Evolutionary conservation across 2,888 invertebrate genomes (phyloP), one percentile per base, ranked within the genome.

Genomic region (Tipula helvola): DNA sequence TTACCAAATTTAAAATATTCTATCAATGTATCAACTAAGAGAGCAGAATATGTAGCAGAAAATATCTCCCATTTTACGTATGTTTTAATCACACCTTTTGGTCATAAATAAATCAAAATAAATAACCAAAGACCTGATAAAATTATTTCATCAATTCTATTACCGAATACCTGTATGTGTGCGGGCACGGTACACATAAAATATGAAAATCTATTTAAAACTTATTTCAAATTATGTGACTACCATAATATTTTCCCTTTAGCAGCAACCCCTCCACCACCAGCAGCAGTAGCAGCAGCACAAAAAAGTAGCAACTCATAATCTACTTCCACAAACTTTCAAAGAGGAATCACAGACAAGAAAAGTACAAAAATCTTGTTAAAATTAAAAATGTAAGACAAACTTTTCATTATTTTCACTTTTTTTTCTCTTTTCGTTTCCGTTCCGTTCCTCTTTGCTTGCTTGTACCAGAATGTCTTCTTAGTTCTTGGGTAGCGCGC

Each of bases 341-440:
- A 28, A 71, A 71, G 71, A 71, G 28, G 28, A 71, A 71, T 71
- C 71, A 71, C 71, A 71, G 71, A 28, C 28, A 71, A 71, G 71
- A 71, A 71, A 71, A 71, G 71, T 71, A 71, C 8, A 71, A 28
- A 71, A 71, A 71, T 71, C 71, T 71, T 71, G 71, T 71, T 71
- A 71, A 71, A 57, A 71, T 71, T 71, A 71, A 71, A 71, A 71
- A 71, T 71, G 71, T 71, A 71, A 71, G 71, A 71, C 71, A 71
- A 71, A 71, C 71, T 71, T 71, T 71, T 71, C 71, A 71, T 71
- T 71, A 71, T 71, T 71, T 71, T 71, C 71, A 71, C 71, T 71
- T 71, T 71, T 71, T 47, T 3, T 47, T 47, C n/a, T n/a, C n/a
- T n/a, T n/a, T 47, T 47, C 12, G 47, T 47, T 47, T 47, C 7